Percentiles rank a stretch among this genome's conserved stretches.
Evolutionary conservation across 1,140 invertebrate species (phyloP).

Genomic region (Drosophila sucinea): DNA sequence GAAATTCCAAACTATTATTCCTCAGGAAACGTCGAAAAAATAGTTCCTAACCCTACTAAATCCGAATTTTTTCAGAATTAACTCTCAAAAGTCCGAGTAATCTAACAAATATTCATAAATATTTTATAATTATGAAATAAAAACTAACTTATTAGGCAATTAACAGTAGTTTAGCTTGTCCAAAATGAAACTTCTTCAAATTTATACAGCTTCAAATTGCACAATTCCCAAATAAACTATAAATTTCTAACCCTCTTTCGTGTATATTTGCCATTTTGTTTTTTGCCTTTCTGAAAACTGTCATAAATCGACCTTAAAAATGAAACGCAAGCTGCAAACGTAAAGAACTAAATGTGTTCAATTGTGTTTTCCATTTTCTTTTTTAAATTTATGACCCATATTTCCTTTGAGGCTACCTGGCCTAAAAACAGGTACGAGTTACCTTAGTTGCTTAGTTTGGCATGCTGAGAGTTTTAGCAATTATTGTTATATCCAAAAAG

Average conservation of each 20-base stretch:
- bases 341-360: slow-evolving; percentile 30
- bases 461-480: slow-evolving; percentile 7
- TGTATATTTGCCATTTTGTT: slow-evolving; percentile 30
- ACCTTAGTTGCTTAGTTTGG: neutral
- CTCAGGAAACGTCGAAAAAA: no score
- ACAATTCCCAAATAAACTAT: no score
- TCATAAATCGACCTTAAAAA: slow-evolving; percentile 24
- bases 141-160: no score
- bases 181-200: no score
- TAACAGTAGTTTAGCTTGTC: no score
- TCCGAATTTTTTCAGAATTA: no score
- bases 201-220: no score
- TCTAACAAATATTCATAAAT: no score
- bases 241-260: neutral
- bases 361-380: slow-evolving; percentile 61
- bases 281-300: slow-evolving; percentile 9
- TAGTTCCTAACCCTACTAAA: no score
- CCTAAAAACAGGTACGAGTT: slow-evolving; percentile 15
- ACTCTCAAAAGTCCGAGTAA: no score
- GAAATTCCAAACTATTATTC: no score
- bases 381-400: slow-evolving; percentile 72
- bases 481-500: neutral
- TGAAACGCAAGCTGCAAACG: slow-evolving; percentile 33
- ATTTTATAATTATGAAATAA: no score
- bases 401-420: slow-evolving; percentile 66